A percentile compares a stretch with the other conserved stretches of the same genome.
Conservation (phyloP, 2,888 invertebrate genomes). For the Thecophora atra region DNA sequence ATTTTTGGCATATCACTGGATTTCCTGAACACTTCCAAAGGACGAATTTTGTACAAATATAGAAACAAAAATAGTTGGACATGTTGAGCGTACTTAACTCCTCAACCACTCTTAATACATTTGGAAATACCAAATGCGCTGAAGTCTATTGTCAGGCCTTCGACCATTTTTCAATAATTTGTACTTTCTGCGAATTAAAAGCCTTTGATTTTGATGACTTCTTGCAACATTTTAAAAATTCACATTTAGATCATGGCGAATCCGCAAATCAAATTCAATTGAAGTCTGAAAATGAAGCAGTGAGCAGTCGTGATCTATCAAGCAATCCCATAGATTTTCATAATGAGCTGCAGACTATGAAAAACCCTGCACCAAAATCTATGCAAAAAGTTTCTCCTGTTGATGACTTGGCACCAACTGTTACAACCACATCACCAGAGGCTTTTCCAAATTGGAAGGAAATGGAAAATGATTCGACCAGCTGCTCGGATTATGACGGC, state of each 20-base stretch:
- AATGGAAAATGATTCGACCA: not conserved
- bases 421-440: not conserved
- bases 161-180: constrained; percentile 53
- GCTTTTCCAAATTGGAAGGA: constrained; percentile 12
- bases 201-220: constrained; percentile 55
- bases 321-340: constrained; percentile 46
- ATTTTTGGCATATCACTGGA: too few species aligned
- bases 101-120: constrained; percentile 20
- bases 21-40: too few species aligned
- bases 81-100: constrained; percentile 23
- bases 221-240: constrained; percentile 53
- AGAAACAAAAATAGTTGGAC: constrained; percentile 6
- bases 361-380: constrained; percentile 10
- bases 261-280: not conserved
- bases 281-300: constrained; percentile 7
- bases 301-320: not conserved
- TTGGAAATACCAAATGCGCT: constrained; percentile 54
- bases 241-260: constrained; percentile 45
- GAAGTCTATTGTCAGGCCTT: constrained; percentile 57
- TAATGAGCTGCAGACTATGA: constrained; percentile 36
- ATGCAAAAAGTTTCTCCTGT: not conserved
- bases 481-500: constrained; percentile 6
- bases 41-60: not conserved
- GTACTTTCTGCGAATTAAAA: constrained; percentile 55
- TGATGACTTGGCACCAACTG: constrained; percentile 19